Conservation (phyloP, 2,888 invertebrate genomes). For the Syrista parreyssii region DNA sequence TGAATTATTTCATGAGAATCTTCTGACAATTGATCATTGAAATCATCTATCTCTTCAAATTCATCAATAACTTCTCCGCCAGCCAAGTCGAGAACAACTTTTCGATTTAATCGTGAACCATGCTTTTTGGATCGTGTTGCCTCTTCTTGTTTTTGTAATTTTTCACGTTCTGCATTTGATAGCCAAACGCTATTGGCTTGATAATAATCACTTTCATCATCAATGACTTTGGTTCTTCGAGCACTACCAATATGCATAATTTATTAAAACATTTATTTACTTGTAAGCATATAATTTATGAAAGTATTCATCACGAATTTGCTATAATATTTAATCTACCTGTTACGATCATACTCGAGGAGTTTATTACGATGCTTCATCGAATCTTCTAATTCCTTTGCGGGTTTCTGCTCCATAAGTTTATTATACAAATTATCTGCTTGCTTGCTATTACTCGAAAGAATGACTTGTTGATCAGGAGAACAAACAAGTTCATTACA, state of each 20-base stretch:
- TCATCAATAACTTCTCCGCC: slow-evolving; percentile 65
- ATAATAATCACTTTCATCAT: slow-evolving; percentile 96
- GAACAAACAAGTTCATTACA: slow-evolving; percentile 90
- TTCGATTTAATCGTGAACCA: slow-evolving; percentile 74
- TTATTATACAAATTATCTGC: slow-evolving; percentile 76
- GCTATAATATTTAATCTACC: slow-evolving; percentile 60
- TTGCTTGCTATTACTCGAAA: slow-evolving; percentile 76
- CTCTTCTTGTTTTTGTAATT: slow-evolving; percentile 75
- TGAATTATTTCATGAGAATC: neutral
- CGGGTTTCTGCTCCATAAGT: slow-evolving; percentile 71
- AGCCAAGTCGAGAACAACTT: slow-evolving; percentile 82
- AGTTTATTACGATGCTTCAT: slow-evolving; percentile 82
- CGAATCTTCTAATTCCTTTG: slow-evolving; percentile 76
- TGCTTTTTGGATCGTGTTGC: slow-evolving; percentile 77
- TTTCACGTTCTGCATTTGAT: slow-evolving; percentile 75
- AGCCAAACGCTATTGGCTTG: slow-evolving; percentile 86
- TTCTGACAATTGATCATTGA: neutral
- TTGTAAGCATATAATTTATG: slow-evolving; percentile 1
- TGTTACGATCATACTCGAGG: slow-evolving; percentile 85
- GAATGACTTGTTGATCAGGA: slow-evolving; percentile 75
- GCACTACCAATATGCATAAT: slow-evolving; percentile 67
- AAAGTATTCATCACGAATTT: neutral
- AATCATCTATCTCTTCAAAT: slow-evolving; percentile 31
- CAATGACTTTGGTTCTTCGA: slow-evolving; percentile 82
- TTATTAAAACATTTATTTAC: neutral